Evolutionary conservation across 2,888 invertebrate genomes (phyloP).

Genomic region (Neoaliturus tenellus): DNA sequence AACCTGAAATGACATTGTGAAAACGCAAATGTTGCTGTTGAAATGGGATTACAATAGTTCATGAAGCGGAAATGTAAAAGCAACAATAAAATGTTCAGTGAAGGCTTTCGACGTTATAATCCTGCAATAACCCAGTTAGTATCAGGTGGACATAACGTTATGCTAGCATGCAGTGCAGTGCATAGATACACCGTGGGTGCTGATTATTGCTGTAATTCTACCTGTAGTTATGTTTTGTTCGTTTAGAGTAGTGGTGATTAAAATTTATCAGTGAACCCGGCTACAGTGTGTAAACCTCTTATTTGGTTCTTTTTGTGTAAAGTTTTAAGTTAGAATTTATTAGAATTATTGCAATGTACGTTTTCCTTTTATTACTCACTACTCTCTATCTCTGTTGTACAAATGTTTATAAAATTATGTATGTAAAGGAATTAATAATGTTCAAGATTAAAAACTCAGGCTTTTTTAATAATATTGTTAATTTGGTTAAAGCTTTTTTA

Average conservation of each 20-base stretch:
- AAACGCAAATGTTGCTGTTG: background rate
- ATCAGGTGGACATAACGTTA: background rate
- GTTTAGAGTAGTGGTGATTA: too few species aligned
- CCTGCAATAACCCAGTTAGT: conserved; percentile 4
- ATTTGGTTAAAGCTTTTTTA: too few species aligned
- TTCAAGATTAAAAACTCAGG: too few species aligned
- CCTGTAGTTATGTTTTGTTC: too few species aligned
- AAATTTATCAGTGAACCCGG: background rate
- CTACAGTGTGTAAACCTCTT: conserved; percentile 21
- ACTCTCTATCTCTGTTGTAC: conserved; percentile 29
- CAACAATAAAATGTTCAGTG: conserved; percentile 15
- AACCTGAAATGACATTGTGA: conserved; percentile 11
- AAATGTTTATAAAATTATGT: too few species aligned
- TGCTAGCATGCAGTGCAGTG: background rate
- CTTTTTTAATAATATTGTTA: too few species aligned
- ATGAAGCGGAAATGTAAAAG: conserved; percentile 5
- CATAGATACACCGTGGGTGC: background rate
- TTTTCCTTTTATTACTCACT: background rate
- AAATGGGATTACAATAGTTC: background rate
- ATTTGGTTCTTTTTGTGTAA: background rate
- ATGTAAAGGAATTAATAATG: too few species aligned
- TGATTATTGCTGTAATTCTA: background rate
- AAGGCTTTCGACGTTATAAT: conserved; percentile 7
- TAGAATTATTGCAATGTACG: too few species aligned
- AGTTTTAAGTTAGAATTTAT: too few species aligned